Conservation (phyloP, 2,888 invertebrate species). For the Phortica okadai region DNA sequence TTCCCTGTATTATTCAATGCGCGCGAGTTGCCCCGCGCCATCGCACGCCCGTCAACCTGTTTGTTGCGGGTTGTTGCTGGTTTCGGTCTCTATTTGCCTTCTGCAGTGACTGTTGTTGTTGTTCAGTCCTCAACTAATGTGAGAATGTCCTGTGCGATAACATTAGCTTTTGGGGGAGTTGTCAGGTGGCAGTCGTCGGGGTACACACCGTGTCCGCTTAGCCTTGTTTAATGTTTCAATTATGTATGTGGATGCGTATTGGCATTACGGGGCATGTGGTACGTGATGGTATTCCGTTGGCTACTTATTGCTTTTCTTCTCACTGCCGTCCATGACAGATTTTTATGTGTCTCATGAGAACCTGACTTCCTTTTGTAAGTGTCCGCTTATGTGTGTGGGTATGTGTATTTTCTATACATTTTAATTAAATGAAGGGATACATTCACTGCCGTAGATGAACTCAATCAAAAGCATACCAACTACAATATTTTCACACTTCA, state of each 20-base stretch:
- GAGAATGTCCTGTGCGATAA: neutral
- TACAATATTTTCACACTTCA: neutral
- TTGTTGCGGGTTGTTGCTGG: neutral
- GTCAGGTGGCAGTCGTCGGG: conserved; percentile 26
- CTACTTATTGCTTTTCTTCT: conserved; percentile 24
- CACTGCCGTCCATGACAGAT: neutral
- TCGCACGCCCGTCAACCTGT: neutral
- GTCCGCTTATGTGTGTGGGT: neutral
- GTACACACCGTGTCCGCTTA: conserved; percentile 23
- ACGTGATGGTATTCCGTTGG: conserved; percentile 21
- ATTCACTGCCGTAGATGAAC: neutral
- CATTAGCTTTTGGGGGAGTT: conserved; percentile 54
- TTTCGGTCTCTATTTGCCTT: neutral
- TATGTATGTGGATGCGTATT: conserved; percentile 38
- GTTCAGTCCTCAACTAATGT: neutral
- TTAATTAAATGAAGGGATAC: neutral
- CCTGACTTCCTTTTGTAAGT: neutral
- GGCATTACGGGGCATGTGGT: neutral
- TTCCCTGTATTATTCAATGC: neutral
- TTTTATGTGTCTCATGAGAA: neutral
- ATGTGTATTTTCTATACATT: neutral
- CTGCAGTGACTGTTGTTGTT: neutral
- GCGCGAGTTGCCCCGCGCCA: neutral
- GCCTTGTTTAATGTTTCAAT: conserved; percentile 61
- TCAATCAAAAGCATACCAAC: neutral